Percentiles rank a stretch among this genome's conserved stretches.
Evolutionary conservation across 2,113 vertebrate species (phyloP).

Genomic region (Podarcis muralis): DNA sequence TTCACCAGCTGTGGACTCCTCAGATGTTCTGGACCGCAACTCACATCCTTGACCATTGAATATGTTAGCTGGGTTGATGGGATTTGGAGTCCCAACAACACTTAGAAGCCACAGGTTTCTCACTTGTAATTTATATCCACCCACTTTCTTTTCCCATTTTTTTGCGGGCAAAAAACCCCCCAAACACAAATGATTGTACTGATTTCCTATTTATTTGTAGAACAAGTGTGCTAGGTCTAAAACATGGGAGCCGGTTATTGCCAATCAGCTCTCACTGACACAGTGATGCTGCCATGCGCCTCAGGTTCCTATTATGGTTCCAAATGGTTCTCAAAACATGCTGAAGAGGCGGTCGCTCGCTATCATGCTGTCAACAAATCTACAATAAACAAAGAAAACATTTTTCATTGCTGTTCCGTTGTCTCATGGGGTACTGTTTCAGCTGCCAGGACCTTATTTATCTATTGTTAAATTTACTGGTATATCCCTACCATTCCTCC

Average conservation of each 20-base stretch:
- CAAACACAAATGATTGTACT: background rate
- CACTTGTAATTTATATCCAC: background rate
- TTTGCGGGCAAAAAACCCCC: background rate
- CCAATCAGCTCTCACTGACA: too few relatives aligned
- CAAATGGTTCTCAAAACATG: constrained; percentile 8
- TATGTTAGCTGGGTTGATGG: too few relatives aligned
- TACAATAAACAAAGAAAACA: background rate
- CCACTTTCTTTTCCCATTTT: background rate
- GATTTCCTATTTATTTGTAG: background rate
- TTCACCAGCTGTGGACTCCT: too few relatives aligned
- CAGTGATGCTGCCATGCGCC: background rate
- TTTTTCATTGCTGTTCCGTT: background rate
- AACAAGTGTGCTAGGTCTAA: background rate
- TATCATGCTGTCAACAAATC: constrained; percentile 16
- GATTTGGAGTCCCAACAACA: too few relatives aligned
- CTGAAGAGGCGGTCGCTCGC: constrained; percentile 23
- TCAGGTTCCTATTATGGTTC: background rate
- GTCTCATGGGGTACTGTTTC: background rate
- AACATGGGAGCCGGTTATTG: too few relatives aligned
- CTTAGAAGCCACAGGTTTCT: background rate
- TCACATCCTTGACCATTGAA: too few relatives aligned
- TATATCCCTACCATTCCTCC: too few relatives aligned
- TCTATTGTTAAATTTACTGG: too few relatives aligned
- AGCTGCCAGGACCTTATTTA: background rate
- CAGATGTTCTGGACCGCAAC: too few relatives aligned